Percentiles rank a stretch among this genome's conserved stretches.
Conservation (phyloP, 1,140 invertebrate species). For the Phymorhynchus buccinoides region DNA sequence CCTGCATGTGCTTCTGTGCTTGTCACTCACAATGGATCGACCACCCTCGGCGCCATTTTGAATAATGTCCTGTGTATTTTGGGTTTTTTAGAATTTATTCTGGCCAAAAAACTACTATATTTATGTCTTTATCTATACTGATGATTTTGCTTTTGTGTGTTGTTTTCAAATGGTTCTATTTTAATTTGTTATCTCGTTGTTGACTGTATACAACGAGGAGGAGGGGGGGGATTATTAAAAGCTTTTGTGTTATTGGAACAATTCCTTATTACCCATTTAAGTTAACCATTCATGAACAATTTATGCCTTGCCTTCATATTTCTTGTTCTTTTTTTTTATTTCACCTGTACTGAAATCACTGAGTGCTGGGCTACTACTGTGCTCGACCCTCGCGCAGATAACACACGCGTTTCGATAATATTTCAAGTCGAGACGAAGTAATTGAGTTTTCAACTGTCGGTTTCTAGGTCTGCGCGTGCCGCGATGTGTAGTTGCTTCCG, state of each 20-base stretch:
- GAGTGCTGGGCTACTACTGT: neutral
- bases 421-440: conserved; percentile 25
- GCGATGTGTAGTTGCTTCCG: neutral
- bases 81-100: neutral
- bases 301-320: neutral
- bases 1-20: neutral
- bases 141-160: too few relatives aligned
- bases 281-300: neutral
- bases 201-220: too few relatives aligned
- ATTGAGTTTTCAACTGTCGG: conserved; percentile 32
- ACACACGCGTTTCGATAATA: conserved; percentile 28
- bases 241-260: neutral
- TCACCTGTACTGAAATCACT: too few relatives aligned
- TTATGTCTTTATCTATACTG: neutral
- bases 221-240: too few relatives aligned
- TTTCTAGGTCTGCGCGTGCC: conserved; percentile 18
- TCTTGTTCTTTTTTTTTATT: neutral
- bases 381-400: neutral
- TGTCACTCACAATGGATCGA: neutral
- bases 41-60: neutral
- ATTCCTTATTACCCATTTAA: neutral
- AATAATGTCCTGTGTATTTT: neutral
- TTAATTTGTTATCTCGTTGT: neutral
- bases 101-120: neutral
- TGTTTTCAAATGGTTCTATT: neutral